phyloP scores from a whole-genome alignment of 2,888 invertebrate genomes.

The Heliconius charithonia region DNA sequence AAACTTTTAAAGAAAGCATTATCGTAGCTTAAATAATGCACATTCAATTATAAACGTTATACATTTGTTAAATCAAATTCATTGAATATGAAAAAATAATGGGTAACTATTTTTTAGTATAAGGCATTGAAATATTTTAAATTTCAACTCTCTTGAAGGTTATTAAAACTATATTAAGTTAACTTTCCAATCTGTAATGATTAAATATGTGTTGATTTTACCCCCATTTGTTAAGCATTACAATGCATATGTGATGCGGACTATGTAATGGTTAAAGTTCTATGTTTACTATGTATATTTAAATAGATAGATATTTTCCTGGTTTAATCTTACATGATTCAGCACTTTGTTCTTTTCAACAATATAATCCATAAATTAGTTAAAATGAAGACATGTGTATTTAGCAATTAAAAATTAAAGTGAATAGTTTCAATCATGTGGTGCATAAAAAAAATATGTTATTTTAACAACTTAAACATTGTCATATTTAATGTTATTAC shows the following conservation, averaged over 20 bases:
- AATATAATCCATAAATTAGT: background rate
- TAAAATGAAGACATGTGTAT: background rate
- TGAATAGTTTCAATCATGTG: background rate
- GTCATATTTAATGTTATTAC: background rate
- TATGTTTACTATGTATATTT: background rate
- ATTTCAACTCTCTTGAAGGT: background rate
- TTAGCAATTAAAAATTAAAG: background rate
- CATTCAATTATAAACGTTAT: background rate
- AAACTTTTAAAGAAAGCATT: background rate
- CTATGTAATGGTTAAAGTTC: background rate
- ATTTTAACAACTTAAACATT: background rate
- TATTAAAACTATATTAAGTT: background rate
- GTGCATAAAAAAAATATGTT: background rate
- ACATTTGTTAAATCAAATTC: background rate
- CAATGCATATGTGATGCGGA: background rate
- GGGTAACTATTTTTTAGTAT: too few relatives aligned
- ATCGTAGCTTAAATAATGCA: background rate
- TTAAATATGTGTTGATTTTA: background rate
- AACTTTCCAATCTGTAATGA: background rate
- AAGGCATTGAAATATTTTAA: background rate
- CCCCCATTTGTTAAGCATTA: background rate
- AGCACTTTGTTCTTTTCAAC: background rate
- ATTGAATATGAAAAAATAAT: background rate
- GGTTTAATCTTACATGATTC: too few relatives aligned
- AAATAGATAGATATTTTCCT: background rate